Base-by-base conservation (phyloP, 1,140 invertebrate species). In the Harpegnathos saltator region DNA sequence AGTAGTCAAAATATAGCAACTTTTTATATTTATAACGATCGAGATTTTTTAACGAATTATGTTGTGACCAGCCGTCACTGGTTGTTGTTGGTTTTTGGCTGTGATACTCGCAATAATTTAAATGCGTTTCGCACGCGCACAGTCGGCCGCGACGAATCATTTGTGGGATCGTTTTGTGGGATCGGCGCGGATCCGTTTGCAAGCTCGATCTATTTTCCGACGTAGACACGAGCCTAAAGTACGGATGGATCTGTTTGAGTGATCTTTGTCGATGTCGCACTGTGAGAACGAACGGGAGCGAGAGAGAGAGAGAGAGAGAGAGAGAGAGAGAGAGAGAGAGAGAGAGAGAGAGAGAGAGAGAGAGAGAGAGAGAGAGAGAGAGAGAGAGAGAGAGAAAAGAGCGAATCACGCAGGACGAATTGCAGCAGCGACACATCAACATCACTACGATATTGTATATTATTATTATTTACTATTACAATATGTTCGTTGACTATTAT, bases 401-500 rank as follows among this genome's bases (percentile, higher is more conserved):
- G 22, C 7, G 15, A 58, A 73, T 73, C 12, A 56, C 48, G 50
- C 9, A 77, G 65, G 24, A 58, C 5, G 2, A 14, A 63, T 38
- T 48, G 59, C 61, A 77, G 19, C 62, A 38, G 50, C 26, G 69
- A 84, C 44, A 61, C 26, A 24, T 38, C 50, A 74, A 24, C 22
- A 87, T 58, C 50, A 58, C 66, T 54, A 65, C 61, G 78, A 85
- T 69, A 87, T 82, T 91, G 86, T 89, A 90, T 90, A 89, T 87
- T 87, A 91, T 90, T 87, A 90, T 91, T 88, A 89, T 86, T 89
- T 91, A 90, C 83, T 77, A 90, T 91, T 91, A 85, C 90, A 87
- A 90, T 89, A 91, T 91, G 89, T 91, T 91, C 89, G 91, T 91
- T 91, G 91, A 91, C 80, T 91, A 90, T 91, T 92, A 90, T 85